These are phyloP conservation scores for Sander vitreus DNA, from an alignment of 2,113 vertebrate genomes.

Conservation along the genomic window DNA sequence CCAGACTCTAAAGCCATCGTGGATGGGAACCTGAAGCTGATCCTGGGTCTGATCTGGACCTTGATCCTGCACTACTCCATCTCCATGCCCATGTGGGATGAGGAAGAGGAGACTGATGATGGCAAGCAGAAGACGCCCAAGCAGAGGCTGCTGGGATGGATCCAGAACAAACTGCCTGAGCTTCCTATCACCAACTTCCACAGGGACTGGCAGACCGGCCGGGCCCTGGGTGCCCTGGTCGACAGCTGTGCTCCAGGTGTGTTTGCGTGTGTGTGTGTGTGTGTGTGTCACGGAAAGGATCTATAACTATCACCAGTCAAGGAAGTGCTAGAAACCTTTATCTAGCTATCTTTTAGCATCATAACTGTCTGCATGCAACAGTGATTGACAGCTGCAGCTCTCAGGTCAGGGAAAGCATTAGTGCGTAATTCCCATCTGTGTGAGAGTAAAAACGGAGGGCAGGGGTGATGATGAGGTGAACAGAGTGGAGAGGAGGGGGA, in stretches of 20 bases:
- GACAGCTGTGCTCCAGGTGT: constrained; percentile 89
- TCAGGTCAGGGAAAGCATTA: constrained; percentile 6
- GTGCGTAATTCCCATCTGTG: constrained; percentile 9
- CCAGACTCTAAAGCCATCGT: constrained; percentile 86
- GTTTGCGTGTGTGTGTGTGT: not conserved
- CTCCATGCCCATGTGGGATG: constrained; percentile 92
- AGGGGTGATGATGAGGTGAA: not conserved
- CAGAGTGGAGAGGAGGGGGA: not conserved
- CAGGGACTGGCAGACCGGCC: constrained; percentile 86
- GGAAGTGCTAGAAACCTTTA: not conserved
- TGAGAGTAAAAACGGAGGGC: not conserved
- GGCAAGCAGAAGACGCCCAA: constrained; percentile 88
- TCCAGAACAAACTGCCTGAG: constrained; percentile 88
- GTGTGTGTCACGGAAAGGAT: not conserved
- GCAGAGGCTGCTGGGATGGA: constrained; percentile 88
- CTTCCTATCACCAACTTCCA: constrained; percentile 94
- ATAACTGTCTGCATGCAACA: not conserved
- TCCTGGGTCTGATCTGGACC: constrained; percentile 89
- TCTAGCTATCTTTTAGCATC: not conserved
- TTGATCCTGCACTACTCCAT: constrained; percentile 90
- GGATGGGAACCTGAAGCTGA: constrained; percentile 90
- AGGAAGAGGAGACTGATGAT: constrained; percentile 86
- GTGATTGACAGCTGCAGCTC: constrained; percentile 11
- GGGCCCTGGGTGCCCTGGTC: constrained; percentile 84
- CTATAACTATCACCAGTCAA: not conserved